These are phyloP conservation scores for Peromyscus californicus DNA, from an alignment of 2,113 vertebrate species.

Conservation along the genomic window DNA sequence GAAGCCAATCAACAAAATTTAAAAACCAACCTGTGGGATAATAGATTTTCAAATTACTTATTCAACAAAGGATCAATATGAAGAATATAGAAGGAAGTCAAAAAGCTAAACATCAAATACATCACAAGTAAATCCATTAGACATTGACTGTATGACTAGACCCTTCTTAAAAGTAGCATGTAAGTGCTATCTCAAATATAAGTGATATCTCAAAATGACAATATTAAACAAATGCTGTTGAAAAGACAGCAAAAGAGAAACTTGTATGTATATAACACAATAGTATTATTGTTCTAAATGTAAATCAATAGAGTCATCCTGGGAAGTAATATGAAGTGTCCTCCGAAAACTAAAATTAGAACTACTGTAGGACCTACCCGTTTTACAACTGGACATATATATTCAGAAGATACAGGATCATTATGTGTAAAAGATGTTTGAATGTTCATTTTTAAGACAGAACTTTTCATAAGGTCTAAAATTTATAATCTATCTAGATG, in stretches of 20 bases:
- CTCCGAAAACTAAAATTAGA: background rate
- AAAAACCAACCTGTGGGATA: background rate
- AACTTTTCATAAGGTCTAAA: background rate
- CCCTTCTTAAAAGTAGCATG: background rate
- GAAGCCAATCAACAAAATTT: background rate
- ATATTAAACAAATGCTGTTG: background rate
- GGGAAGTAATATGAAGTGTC: background rate
- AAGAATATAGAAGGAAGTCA: background rate
- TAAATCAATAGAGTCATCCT: background rate
- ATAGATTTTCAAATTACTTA: background rate
- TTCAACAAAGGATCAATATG: background rate
- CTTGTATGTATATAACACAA: too few species aligned
- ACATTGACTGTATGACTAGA: background rate
- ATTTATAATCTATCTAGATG: background rate
- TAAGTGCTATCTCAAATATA: background rate
- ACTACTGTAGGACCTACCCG: accelerated
- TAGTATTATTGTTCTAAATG: background rate
- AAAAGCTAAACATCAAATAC: background rate
- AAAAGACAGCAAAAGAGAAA: background rate
- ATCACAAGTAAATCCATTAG: background rate
- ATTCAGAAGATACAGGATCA: background rate
- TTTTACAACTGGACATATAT: too few species aligned
- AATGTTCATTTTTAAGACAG: background rate
- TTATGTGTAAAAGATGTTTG: background rate
- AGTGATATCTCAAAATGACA: background rate